Evolutionary conservation across 2,113 vertebrate genomes (phyloP).

Genomic region (Bos javanicus): DNA sequence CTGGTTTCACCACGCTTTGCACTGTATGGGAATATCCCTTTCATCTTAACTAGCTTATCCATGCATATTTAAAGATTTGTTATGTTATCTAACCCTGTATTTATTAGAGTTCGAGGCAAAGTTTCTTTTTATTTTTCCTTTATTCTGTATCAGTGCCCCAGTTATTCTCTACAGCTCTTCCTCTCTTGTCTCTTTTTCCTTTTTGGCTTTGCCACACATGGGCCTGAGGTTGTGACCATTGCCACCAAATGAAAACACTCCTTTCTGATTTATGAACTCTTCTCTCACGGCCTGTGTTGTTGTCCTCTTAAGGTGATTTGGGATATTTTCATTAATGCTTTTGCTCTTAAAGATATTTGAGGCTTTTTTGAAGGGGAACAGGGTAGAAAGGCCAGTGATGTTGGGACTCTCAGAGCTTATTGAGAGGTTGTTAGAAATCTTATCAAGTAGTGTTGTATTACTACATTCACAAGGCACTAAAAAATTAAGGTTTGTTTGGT

Average conservation of each 20-base stretch:
- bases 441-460: neutral
- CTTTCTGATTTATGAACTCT: neutral
- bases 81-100: neutral
- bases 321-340: neutral
- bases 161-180: neutral
- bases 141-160: neutral
- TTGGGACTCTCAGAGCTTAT: neutral
- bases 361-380: neutral
- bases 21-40: neutral
- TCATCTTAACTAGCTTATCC: neutral
- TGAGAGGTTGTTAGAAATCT: slow-evolving; percentile 1
- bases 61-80: neutral
- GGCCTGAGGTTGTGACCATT: neutral
- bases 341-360: neutral
- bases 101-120: neutral
- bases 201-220: neutral
- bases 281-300: neutral
- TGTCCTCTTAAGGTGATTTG: neutral
- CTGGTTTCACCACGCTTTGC: slow-evolving; percentile 29
- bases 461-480: neutral
- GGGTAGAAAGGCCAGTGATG: neutral
- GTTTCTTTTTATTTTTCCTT: neutral
- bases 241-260: neutral
- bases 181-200: neutral
- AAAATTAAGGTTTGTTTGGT: neutral